Evolutionary conservation across 2,888 invertebrate species (phyloP), one percentile per base, ranked within the genome.

Genomic region (Galeopsomyia nigrocyanea): DNA sequence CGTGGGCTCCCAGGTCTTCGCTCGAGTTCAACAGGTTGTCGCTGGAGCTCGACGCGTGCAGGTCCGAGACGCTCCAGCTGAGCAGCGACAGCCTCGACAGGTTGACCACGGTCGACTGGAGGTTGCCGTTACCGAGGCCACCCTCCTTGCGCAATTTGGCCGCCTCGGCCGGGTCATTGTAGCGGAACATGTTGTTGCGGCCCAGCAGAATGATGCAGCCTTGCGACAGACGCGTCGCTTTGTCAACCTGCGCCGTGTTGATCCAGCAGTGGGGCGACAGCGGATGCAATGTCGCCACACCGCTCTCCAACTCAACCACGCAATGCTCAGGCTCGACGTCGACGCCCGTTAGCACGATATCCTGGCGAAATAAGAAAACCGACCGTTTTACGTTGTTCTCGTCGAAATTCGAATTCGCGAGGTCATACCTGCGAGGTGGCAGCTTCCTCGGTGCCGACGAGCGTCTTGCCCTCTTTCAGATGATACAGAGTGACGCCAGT

Each of bases 401-500:
- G n/a, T n/a, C n/a, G 16, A 46, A 61, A 10, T 14, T 7, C 39
- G 39, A n/a, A 49, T 39, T 3, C 39, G 39, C 26, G 1, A 49
- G 3, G 16, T 61, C 56, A 10, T 19, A 84, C 84, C 82, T 84
- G 84, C 46, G 90, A 88, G 0, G 89, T 88, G 0, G 89, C 87
- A 47, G 90, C 90, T 78, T 94, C 93, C 77, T 92, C 94, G 14
- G 92, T 93, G 68, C 96, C 96, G 73, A 97, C 94, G 74, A 92
- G 89, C 0, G 96, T 96, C 84, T 92, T 93, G 6, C 96, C 96
- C 84, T 96, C 96, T 91, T 95, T 96, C 26, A 97, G 88, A 86
- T 96, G 96, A 83, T 96, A 97, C 0, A 97, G 88, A 0, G 96
- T 95, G 39, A 97, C 95, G 0, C 97, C 97, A 0, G 97, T 97